Base-by-base conservation (phyloP, 2,888 invertebrate genomes). In the Acanthacorydalis orientalis region DNA sequence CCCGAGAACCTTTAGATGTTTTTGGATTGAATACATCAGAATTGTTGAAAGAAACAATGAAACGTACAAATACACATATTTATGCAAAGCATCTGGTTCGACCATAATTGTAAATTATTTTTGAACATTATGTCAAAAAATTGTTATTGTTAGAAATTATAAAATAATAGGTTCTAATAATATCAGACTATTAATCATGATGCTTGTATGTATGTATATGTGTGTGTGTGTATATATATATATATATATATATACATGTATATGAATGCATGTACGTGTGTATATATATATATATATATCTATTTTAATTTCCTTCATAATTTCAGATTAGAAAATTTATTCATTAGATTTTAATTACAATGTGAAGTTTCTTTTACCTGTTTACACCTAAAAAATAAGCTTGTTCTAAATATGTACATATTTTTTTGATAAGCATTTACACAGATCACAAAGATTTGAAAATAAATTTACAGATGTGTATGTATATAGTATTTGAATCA, bases 11-110 rank as follows among this genome's bases (percentile, higher is more conserved):
- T 7, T 65, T 80, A 44, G 76, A 80, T 53, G 61, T 59, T n/a
- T 80, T 76, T 63, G 80, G 80, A 10, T 60, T 76, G 39, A 68
- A 73, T 48, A 68, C 75, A 1, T 70, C 68, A 37, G 66, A 68
- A 56, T 64, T 68, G 49, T 59, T 76, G 39, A 60, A 61, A 38
- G 63, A 68, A 48, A 65, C 69, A 43, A 57, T 73, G 31, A 57
- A 56, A 51, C 58, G 61, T 53, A 70, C 72, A 2, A 66, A 64
- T 54, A 73, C 72, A 23, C 23, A 23, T 23, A 23, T 23, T 23
- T 23, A 23, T 23, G 23, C 12, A 15, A 16, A 39, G 3, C 37
- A 37, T n/a, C 37, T n/a, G 2, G n/a, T 12, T 37, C n/a, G n/a
- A 12, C 37, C 37, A 37, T 37, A 12, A 37, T 10, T 34, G 37